A percentile compares a stretch with the other conserved stretches of the same genome.
phyloP scores from a whole-genome alignment of 2,888 invertebrate genomes.

The Branchinecta sandiegonensis region DNA sequence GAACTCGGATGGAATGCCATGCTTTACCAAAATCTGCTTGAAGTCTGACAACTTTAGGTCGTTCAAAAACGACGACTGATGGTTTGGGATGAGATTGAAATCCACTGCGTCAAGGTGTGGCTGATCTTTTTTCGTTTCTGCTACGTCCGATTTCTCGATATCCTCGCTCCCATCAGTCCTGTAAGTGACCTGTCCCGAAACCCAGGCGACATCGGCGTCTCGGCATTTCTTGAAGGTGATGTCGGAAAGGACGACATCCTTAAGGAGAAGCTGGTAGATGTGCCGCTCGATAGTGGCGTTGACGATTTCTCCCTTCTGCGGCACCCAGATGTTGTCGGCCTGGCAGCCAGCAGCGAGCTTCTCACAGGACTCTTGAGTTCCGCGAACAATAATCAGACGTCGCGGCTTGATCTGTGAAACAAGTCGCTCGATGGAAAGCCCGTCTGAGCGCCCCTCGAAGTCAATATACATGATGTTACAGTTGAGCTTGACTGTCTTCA shows the following conservation, averaged over 20 bases:
- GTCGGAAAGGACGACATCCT: constrained; percentile 76
- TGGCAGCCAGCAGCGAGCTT: constrained; percentile 40
- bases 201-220: constrained; percentile 91
- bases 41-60: constrained; percentile 83
- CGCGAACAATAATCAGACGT: constrained; percentile 62
- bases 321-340: constrained; percentile 60
- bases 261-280: constrained; percentile 89
- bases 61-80: constrained; percentile 79
- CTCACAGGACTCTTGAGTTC: constrained; percentile 51
- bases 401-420: constrained; percentile 64
- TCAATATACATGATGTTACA: constrained; percentile 88
- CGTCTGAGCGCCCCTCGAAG: constrained; percentile 70
- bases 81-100: constrained; percentile 41
- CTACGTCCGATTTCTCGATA: constrained; percentile 22
- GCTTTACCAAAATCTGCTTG: constrained; percentile 57
- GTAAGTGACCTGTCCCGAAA: constrained; percentile 56
- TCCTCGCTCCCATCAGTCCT: constrained; percentile 13
- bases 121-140: not conserved
- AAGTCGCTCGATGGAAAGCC: constrained; percentile 51
- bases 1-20: constrained; percentile 70
- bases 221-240: constrained; percentile 67
- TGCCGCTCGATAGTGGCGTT: constrained; percentile 96
- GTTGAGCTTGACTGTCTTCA: constrained; percentile 58
- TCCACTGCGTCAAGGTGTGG: not conserved
- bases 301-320: constrained; percentile 62